A percentile compares a stretch with the other conserved stretches of the same genome.
phyloP scores from a whole-genome alignment of 2,797 vertebrate genomes.

The Fistularia commersonii region DNA sequence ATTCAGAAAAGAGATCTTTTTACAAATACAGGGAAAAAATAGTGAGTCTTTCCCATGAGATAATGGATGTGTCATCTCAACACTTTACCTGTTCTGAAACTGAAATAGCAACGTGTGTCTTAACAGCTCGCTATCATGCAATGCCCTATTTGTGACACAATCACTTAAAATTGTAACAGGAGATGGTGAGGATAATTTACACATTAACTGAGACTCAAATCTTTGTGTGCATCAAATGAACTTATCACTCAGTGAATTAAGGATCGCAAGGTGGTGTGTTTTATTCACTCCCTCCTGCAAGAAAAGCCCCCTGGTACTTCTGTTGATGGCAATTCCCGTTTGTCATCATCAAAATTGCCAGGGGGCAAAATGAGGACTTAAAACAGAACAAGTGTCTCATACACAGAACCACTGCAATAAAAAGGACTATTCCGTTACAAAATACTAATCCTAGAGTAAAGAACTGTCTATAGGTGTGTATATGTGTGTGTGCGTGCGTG shows the following conservation, averaged over 20 bases:
- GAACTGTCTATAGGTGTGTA: constrained; percentile 1
- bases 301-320: no score
- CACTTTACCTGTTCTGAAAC: constrained; percentile 67
- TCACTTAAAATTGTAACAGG: constrained; percentile 65
- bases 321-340: no score
- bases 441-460: no score
- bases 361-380: no score
- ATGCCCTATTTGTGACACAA: constrained; percentile 61
- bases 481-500: constrained; percentile 9
- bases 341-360: no score
- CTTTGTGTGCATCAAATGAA: constrained; percentile 42
- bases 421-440: constrained; percentile 6
- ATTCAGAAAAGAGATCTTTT: constrained; percentile 68
- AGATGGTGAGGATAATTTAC: constrained; percentile 37
- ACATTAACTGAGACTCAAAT: constrained; percentile 39
- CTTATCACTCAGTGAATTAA: constrained; percentile 51
- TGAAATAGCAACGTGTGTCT: constrained; percentile 65
- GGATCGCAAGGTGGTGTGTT: constrained; percentile 5
- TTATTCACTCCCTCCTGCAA: no score
- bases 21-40: constrained; percentile 72
- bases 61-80: constrained; percentile 67
- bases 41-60: constrained; percentile 64
- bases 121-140: constrained; percentile 63
- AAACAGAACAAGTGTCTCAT: no score
- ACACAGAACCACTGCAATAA: constrained; percentile 13